Base-by-base conservation (phyloP, 2,797 vertebrate species). In the Aplochiton taeniatus region DNA sequence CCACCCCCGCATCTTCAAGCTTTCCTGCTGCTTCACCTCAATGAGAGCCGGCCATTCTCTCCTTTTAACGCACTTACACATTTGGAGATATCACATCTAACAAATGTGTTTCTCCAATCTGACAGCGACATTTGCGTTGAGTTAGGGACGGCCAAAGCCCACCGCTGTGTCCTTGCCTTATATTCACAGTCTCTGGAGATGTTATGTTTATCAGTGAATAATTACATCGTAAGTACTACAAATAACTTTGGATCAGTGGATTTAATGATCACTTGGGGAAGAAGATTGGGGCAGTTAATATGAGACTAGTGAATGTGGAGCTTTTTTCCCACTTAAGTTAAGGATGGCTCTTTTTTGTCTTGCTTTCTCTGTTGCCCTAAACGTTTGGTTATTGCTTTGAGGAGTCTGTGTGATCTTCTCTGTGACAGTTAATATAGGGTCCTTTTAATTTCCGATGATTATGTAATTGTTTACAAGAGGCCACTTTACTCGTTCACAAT, bases 161-260 rank as follows among this genome's bases (percentile, higher is more conserved):
- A 73, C 75, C 68, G 72, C 75, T 52, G 53, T 70, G 70, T 81
- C 60, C 75, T 83, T 74, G n/a, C n/a, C n/a, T n/a, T n/a, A 85
- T 82, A 80, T 73, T 45, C 56, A 54, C 6, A 2, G 65, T 87
- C 76, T 82, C 69, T 20, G 69, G 76, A 79, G 80, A 87, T 71
- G 76, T 80, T 80, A 72, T 87, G 86, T 85, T 89, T 83, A 84
- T 84, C 68, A 65, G 60, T 72, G 82, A 86, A 86, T 88, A 88
- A 87, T 90, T 88, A 87, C 77, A 85, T 87, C 89, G 86, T 83
- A 89, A 91, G 82, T 79, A 85, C 85, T 85, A 83, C 65, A 85
- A 85, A 85, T 83, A 75, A 88, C 80, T 88, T 77, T 63, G 76
- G 71, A 78, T 81, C 74, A 72, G 82, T 76, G 63, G 71, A 80